phyloP scores from a whole-genome alignment of 2,888 invertebrate species.

The Tholera decimalis region DNA sequence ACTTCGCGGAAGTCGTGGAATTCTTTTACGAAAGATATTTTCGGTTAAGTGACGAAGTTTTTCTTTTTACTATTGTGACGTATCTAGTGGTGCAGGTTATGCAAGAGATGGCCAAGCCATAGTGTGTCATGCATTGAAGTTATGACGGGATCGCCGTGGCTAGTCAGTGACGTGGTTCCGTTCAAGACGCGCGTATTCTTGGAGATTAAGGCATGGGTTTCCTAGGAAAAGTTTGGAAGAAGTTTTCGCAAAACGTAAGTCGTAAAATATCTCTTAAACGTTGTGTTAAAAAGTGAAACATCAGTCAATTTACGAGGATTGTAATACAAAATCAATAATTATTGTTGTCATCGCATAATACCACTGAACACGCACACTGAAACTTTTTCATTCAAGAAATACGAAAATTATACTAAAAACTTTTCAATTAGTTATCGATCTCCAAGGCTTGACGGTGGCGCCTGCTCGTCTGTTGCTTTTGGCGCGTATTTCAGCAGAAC shows the following conservation, averaged over 20 bases:
- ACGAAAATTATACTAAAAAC: conserved; percentile 38
- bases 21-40: conserved; percentile 77
- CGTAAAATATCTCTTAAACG: background rate
- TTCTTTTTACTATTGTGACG: conserved; percentile 69
- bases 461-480: conserved; percentile 50
- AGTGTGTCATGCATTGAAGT: conserved; percentile 54
- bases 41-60: conserved; percentile 65
- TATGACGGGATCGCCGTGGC: conserved; percentile 30
- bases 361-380: conserved; percentile 10
- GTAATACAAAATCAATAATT: conserved; percentile 27
- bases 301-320: background rate
- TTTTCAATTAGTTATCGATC: conserved; percentile 46
- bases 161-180: conserved; percentile 58
- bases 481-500: conserved; percentile 40
- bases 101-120: conserved; percentile 73
- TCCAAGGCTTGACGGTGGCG: conserved; percentile 27
- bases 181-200: conserved; percentile 61
- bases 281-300: background rate
- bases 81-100: conserved; percentile 67
- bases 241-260: conserved; percentile 75
- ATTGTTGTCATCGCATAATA: conserved; percentile 10
- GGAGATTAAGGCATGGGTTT: conserved; percentile 71
- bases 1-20: conserved; percentile 75
- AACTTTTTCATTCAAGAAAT: conserved; percentile 44
- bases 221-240: conserved; percentile 74